Conservation (phyloP, 2,888 invertebrate genomes). For the Thysanoteuthis rhombus region DNA sequence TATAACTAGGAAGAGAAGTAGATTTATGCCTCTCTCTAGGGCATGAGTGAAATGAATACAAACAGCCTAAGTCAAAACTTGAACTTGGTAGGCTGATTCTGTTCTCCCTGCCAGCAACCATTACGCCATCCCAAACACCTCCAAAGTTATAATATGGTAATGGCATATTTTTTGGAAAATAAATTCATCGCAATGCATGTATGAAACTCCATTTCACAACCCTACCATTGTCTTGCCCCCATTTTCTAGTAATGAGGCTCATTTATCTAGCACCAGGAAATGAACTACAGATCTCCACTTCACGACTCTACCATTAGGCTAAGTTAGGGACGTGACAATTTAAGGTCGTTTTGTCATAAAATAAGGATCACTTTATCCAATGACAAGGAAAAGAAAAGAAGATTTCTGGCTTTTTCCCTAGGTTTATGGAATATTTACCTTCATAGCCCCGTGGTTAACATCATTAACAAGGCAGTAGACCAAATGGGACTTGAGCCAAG, state of each 20-base stretch:
- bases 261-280: not conserved
- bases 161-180: too few relatives aligned
- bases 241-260: too few relatives aligned
- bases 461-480: not conserved
- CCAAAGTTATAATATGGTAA: too few relatives aligned
- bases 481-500: slow-evolving; percentile 12
- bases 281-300: not conserved
- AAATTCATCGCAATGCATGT: not conserved
- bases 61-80: too few relatives aligned
- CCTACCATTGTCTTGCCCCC: not conserved
- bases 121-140: too few relatives aligned
- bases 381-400: not conserved
- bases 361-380: not conserved
- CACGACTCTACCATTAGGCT: not conserved
- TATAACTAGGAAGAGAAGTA: too few relatives aligned
- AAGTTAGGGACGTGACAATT: not conserved
- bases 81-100: too few relatives aligned
- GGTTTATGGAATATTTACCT: not conserved
- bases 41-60: too few relatives aligned
- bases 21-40: too few relatives aligned
- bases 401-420: not conserved
- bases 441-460: not conserved
- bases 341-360: not conserved
- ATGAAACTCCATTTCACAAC: not conserved
- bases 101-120: too few relatives aligned